Percentiles rank a stretch among this genome's conserved stretches.
These are phyloP conservation scores for Peromyscus nudipes DNA, from an alignment of 2,797 vertebrate genomes.

Conservation along the genomic window DNA sequence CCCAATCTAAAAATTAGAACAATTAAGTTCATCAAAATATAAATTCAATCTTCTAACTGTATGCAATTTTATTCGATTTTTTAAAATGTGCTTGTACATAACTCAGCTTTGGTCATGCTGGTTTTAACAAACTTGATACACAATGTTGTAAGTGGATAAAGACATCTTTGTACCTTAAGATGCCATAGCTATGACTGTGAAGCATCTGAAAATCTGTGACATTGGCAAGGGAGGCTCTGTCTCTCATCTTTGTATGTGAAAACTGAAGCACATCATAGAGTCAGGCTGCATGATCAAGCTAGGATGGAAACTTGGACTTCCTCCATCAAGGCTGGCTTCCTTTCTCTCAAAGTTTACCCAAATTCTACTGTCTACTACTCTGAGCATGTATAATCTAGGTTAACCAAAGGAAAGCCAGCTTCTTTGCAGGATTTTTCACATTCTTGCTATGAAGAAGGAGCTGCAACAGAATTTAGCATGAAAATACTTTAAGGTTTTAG, in stretches of 20 bases:
- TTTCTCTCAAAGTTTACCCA: not conserved
- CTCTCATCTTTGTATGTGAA: not conserved
- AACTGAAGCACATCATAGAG: not conserved
- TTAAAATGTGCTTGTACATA: not conserved
- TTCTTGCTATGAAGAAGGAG: not conserved
- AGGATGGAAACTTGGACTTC: not conserved
- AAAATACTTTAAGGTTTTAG: not conserved
- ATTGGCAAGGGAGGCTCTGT: not conserved
- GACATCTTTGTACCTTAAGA: not conserved
- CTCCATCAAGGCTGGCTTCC: not conserved
- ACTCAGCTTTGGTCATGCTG: not conserved
- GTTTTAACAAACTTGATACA: not conserved
- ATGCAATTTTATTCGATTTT: not conserved
- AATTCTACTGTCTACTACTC: not conserved
- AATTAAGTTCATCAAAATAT: not conserved
- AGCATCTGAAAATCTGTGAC: too few relatives aligned
- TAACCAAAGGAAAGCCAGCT: not conserved
- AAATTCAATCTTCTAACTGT: not conserved
- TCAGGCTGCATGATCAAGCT: not conserved
- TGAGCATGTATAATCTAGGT: not conserved
- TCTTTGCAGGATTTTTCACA: not conserved
- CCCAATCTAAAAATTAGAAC: not conserved
- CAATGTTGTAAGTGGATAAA: not conserved
- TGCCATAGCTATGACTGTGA: not conserved
- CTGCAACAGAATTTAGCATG: not conserved